Evolutionary conservation across 1,140 invertebrate species (phyloP).

Genomic region (Chymomyza costata): DNA sequence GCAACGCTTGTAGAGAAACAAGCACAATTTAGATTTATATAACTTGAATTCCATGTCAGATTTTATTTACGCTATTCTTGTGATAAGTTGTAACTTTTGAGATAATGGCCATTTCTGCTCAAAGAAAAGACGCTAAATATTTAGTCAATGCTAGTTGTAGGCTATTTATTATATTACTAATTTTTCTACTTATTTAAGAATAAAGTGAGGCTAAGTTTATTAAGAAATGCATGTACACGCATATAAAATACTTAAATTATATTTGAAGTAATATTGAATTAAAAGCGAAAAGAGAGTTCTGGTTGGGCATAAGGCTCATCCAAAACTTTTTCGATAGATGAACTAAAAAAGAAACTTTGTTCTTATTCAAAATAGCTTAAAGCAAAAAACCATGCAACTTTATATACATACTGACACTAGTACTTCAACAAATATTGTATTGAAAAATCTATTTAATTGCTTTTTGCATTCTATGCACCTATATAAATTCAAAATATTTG

Average conservation of each 20-base stretch:
- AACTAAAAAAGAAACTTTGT: no score
- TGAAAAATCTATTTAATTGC: background rate
- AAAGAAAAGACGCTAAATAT: slow-evolving; percentile 6
- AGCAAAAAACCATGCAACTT: no score
- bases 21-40: background rate
- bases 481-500: background rate
- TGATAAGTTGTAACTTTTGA: slow-evolving; percentile 56
- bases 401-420: background rate
- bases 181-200: no score
- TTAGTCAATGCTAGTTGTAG: slow-evolving; percentile 39
- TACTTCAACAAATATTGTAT: background rate
- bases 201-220: no score
- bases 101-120: slow-evolving; percentile 46
- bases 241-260: no score
- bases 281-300: no score
- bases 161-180: no score
- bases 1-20: slow-evolving; percentile 52
- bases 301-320: no score
- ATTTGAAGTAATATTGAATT: no score
- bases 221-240: no score
- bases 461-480: background rate
- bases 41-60: slow-evolving; percentile 6
- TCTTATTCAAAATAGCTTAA: no score
- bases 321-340: no score
- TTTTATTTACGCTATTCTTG: slow-evolving; percentile 30